phyloP scores from a whole-genome alignment of 2,888 invertebrate species.

The Apotomis turbidana region DNA sequence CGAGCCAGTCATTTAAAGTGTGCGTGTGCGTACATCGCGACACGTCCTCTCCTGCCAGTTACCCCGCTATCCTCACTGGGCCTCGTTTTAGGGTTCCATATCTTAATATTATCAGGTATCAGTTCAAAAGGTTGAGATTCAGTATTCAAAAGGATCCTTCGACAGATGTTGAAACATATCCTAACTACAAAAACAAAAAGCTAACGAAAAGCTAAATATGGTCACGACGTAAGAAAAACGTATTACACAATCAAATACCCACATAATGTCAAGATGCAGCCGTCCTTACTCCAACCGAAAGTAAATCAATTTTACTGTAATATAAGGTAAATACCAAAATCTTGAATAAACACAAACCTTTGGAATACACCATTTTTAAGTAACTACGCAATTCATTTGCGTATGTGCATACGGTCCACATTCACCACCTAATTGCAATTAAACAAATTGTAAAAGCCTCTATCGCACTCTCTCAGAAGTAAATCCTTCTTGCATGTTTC shows the following conservation, averaged over 20 bases:
- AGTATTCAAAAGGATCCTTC: background rate
- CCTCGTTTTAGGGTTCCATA: slow-evolving; percentile 13
- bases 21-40: background rate
- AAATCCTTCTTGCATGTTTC: slow-evolving; percentile 61
- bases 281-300: too few relatives aligned
- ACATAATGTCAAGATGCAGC: too few relatives aligned
- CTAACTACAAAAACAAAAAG: too few relatives aligned
- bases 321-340: too few relatives aligned
- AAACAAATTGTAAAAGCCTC: slow-evolving; percentile 27
- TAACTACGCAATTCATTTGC: background rate
- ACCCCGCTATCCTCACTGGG: slow-evolving; percentile 2
- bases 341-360: too few relatives aligned
- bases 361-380: background rate
- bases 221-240: too few relatives aligned
- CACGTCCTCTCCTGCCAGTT: slow-evolving; percentile 1
- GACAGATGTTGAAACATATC: too few relatives aligned
- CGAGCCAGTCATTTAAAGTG: background rate
- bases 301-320: too few relatives aligned
- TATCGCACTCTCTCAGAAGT: slow-evolving; percentile 24
- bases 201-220: too few relatives aligned
- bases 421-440: slow-evolving; percentile 28
- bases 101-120: background rate
- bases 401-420: background rate
- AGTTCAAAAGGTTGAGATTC: too few relatives aligned
- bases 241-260: too few relatives aligned